Evolutionary conservation across 2,113 vertebrate genomes (phyloP).

Genomic region (Lipophrys pholis): DNA sequence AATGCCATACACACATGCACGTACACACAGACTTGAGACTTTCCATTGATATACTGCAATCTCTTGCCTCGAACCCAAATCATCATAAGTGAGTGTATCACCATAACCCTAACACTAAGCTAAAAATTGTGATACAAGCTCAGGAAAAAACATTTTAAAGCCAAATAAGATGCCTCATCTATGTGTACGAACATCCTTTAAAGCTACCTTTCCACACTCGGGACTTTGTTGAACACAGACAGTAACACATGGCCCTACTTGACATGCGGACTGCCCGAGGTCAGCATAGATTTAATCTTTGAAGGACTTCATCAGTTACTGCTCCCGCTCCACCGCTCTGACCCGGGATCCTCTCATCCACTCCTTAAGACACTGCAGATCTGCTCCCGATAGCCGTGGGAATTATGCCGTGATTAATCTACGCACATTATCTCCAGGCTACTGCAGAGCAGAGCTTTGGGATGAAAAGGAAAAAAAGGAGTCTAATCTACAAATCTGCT

Average conservation of each 20-base stretch:
- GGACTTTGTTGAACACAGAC: slow-evolving; percentile 12
- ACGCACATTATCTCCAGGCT: slow-evolving; percentile 7
- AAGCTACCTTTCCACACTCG: background rate
- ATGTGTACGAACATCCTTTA: too few relatives aligned
- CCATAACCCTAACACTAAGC: too few relatives aligned
- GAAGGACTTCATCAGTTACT: slow-evolving; percentile 25
- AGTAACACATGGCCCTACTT: slow-evolving; percentile 40
- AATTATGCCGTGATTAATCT: slow-evolving; percentile 36
- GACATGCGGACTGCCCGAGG: slow-evolving; percentile 20
- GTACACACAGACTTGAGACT: background rate
- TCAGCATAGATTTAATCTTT: slow-evolving; percentile 52
- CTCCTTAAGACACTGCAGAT: slow-evolving; percentile 28
- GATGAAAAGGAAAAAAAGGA: background rate
- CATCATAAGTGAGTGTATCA: too few relatives aligned
- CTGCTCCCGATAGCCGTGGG: slow-evolving; percentile 4
- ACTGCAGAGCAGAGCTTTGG: background rate
- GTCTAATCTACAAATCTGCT: slow-evolving; percentile 42
- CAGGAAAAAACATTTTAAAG: too few relatives aligned
- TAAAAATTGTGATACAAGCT: too few relatives aligned
- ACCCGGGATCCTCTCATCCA: slow-evolving; percentile 29
- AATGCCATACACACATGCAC: background rate
- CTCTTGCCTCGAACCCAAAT: too few relatives aligned
- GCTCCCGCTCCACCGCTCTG: slow-evolving; percentile 6
- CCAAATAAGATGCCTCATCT: too few relatives aligned
- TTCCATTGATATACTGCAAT: too few relatives aligned